Evolutionary conservation across 92 coral and sea anemone species (phyloP).

Genomic region (Paragorgia papillata): DNA sequence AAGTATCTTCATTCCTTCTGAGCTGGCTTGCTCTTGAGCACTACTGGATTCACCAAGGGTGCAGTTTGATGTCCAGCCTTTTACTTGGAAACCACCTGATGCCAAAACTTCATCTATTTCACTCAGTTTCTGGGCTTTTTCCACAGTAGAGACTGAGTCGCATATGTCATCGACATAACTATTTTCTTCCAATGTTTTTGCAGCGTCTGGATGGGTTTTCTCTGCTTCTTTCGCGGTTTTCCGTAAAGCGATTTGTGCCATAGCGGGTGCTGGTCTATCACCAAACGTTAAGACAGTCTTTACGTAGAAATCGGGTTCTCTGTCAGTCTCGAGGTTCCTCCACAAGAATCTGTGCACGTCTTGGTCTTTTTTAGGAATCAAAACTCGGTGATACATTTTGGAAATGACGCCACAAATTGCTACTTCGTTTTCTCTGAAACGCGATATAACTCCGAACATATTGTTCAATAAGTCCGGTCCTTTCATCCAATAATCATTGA

Average conservation of each 20-base stretch:
- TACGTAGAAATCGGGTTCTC: background rate
- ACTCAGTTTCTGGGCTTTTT: constrained; percentile 8
- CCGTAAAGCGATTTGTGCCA: constrained; percentile 1
- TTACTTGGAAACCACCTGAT: constrained; percentile 50
- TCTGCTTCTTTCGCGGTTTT: background rate
- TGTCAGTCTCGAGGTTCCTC: background rate
- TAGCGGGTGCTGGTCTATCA: background rate
- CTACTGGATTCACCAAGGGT: too few species aligned
- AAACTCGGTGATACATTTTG: constrained; percentile 36
- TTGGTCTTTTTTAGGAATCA: constrained; percentile 1
- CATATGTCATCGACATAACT: constrained; percentile 34
- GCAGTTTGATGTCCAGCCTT: constrained; percentile 52
- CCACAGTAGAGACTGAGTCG: constrained; percentile 21
- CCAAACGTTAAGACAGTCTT: constrained; percentile 4
- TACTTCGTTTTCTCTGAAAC: constrained; percentile 47
- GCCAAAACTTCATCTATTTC: constrained; percentile 37
- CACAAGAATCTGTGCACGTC: constrained; percentile 1
- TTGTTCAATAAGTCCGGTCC: constrained; percentile 52
- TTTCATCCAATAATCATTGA: constrained; percentile 64
- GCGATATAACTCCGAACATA: constrained; percentile 47
- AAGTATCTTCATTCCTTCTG: too few species aligned
- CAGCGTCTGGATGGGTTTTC: constrained; percentile 4
- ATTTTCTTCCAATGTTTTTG: constrained; percentile 16
- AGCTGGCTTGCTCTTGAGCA: too few species aligned
- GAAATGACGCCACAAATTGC: constrained; percentile 34